phyloP scores from a whole-genome alignment of 2,797 vertebrate species.

The Mormyrops attenuatus region DNA sequence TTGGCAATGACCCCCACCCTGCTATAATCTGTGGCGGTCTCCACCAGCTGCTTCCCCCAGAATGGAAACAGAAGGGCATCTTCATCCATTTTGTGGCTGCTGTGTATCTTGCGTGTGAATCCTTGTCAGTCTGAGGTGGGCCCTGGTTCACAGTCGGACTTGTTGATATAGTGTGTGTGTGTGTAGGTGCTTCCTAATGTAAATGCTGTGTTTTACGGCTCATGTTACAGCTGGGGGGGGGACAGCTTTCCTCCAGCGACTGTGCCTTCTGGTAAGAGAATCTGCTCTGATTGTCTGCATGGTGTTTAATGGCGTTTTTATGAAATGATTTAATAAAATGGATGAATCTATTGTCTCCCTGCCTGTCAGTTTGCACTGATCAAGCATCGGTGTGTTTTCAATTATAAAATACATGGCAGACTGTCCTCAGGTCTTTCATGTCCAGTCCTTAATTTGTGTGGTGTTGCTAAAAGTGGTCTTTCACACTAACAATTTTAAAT shows the following conservation, averaged over 20 bases:
- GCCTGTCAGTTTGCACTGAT: constrained; percentile 10
- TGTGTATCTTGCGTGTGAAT: not conserved
- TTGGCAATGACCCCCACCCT: not conserved
- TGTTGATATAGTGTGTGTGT: not conserved
- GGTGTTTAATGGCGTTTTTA: constrained; percentile 29
- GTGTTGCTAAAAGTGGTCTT: not conserved
- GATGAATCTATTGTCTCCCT: constrained; percentile 18
- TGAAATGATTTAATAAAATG: constrained; percentile 27
- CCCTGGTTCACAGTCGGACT: not conserved
- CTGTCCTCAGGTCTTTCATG: not conserved
- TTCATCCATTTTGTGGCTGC: not conserved
- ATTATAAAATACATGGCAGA: not conserved
- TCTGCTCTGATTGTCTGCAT: constrained; percentile 29
- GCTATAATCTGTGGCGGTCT: not conserved
- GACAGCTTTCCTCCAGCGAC: not conserved
- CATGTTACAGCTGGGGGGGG: not conserved
- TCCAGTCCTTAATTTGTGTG: not conserved
- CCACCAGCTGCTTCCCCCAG: not conserved
- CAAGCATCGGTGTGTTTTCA: constrained; percentile 19
- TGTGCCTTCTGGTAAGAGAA: constrained; percentile 29
- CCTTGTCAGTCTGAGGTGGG: not conserved
- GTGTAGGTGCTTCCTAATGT: constrained; percentile 14
- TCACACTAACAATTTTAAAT: not conserved
- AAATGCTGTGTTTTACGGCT: constrained; percentile 21
- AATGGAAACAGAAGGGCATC: not conserved